These are phyloP conservation scores for Macropus fuliginosus DNA, from an alignment of 2,797 vertebrate genomes.

Conservation along the genomic window DNA sequence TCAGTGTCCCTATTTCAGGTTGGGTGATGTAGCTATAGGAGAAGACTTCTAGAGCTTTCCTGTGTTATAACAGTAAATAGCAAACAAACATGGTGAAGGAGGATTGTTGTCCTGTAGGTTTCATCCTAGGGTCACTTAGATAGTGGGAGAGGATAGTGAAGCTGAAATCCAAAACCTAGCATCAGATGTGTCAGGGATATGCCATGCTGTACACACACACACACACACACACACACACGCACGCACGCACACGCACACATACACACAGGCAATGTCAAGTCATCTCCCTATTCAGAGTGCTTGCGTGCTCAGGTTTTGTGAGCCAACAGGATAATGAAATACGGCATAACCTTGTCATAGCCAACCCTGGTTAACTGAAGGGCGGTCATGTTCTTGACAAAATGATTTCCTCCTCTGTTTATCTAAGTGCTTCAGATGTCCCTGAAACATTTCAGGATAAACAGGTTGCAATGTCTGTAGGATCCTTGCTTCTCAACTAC, in stretches of 20 bases:
- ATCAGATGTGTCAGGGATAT: not conserved
- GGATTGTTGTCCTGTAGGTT: not conserved
- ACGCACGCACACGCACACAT: constrained; percentile 4
- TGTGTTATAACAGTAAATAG: not conserved
- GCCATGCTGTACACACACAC: not conserved
- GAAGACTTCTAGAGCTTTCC: not conserved
- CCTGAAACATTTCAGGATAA: constrained; percentile 24
- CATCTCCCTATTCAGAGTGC: constrained; percentile 26
- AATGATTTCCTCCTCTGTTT: constrained; percentile 64
- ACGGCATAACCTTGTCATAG: constrained; percentile 3
- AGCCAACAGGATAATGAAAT: constrained; percentile 56
- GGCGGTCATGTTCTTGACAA: constrained; percentile 55
- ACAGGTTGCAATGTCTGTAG: constrained; percentile 21
- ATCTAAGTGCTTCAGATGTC: constrained; percentile 58
- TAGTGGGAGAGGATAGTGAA: not conserved
- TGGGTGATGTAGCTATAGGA: not conserved
- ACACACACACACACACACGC: constrained; percentile 21
- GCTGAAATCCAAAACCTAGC: not conserved
- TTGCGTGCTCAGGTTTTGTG: constrained; percentile 3
- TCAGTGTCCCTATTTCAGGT: not conserved
- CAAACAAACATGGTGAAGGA: not conserved
- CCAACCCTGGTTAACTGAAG: constrained; percentile 58
- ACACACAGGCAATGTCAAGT: constrained; percentile 61
- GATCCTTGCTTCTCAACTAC: constrained; percentile 22
- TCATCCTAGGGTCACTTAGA: not conserved